These are phyloP conservation scores for Molothrus aeneus DNA, from an alignment of 2,797 vertebrate genomes.

Conservation along the genomic window DNA sequence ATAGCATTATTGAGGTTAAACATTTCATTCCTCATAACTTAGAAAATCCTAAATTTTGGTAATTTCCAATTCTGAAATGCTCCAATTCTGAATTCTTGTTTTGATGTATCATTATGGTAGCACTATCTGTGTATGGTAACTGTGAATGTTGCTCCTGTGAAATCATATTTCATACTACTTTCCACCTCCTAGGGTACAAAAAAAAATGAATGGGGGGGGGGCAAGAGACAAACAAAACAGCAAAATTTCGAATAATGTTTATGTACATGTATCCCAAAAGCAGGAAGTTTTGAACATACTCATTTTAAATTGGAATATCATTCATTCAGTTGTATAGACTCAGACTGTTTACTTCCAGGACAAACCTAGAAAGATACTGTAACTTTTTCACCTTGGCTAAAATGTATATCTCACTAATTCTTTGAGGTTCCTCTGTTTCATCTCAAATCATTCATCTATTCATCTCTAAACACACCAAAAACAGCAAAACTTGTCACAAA, in stretches of 20 bases:
- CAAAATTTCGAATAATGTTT: neutral
- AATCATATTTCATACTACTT: neutral
- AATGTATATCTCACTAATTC: neutral
- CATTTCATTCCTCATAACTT: neutral
- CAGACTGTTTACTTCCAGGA: neutral
- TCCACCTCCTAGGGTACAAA: neutral
- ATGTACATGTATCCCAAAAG: neutral
- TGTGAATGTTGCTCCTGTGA: neutral
- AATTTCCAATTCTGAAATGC: neutral
- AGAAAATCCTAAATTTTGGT: neutral
- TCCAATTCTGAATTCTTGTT: neutral
- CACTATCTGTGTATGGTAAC: neutral
- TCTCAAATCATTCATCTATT: slow-evolving; percentile 14
- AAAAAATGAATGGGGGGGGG: neutral
- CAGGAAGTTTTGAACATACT: neutral
- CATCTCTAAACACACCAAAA: slow-evolving; percentile 9
- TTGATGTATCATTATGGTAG: accelerated
- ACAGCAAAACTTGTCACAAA: slow-evolving; percentile 12
- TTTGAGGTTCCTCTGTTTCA: neutral
- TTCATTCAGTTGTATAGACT: neutral
- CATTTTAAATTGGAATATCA: neutral
- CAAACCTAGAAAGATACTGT: neutral
- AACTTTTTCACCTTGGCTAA: neutral
- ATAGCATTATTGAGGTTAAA: neutral
- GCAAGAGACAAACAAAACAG: neutral